Percentiles rank a stretch among this genome's conserved stretches.
Evolutionary conservation across 1,140 invertebrate genomes (phyloP).

Genomic region (Zeugodacus cucurbitae): DNA sequence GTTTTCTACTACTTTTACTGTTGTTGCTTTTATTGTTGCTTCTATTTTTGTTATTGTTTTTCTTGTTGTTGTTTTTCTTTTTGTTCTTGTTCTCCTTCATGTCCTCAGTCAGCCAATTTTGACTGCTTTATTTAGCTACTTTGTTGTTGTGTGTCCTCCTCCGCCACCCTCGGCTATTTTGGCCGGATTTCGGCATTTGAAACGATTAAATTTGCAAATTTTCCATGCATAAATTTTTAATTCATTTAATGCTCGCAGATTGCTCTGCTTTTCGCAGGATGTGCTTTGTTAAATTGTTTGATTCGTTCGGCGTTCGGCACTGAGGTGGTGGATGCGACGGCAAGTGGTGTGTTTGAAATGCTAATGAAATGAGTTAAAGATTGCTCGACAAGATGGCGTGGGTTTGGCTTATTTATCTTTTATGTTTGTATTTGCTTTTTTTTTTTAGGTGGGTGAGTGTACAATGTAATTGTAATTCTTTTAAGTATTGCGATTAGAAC

Average conservation of each 20-base stretch:
- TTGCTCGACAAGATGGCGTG: background rate
- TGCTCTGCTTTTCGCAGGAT: background rate
- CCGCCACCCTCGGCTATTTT: background rate
- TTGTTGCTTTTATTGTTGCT: background rate
- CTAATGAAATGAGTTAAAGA: background rate
- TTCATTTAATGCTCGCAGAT: constrained; percentile 8
- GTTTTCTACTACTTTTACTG: background rate
- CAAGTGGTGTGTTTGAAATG: background rate
- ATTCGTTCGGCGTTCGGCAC: background rate
- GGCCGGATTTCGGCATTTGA: background rate
- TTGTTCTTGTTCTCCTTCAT: background rate
- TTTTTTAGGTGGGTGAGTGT: too few relatives aligned
- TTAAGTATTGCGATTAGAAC: too few relatives aligned
- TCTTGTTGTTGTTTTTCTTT: background rate
- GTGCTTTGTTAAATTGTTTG: background rate
- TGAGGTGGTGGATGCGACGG: background rate
- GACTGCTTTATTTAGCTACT: background rate
- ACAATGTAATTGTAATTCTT: too few relatives aligned
- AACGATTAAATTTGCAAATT: constrained; percentile 4
- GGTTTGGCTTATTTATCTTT: too few relatives aligned
- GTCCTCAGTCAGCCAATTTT: background rate
- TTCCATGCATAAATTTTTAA: background rate
- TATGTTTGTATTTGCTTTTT: too few relatives aligned
- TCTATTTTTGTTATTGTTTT: background rate
- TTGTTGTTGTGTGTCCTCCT: background rate